A percentile compares a stretch with the other conserved stretches of the same genome.
These are phyloP conservation scores for Aphelenchoides fujianensis DNA, from an alignment of 1,140 invertebrate species.

Conservation along the genomic window DNA sequence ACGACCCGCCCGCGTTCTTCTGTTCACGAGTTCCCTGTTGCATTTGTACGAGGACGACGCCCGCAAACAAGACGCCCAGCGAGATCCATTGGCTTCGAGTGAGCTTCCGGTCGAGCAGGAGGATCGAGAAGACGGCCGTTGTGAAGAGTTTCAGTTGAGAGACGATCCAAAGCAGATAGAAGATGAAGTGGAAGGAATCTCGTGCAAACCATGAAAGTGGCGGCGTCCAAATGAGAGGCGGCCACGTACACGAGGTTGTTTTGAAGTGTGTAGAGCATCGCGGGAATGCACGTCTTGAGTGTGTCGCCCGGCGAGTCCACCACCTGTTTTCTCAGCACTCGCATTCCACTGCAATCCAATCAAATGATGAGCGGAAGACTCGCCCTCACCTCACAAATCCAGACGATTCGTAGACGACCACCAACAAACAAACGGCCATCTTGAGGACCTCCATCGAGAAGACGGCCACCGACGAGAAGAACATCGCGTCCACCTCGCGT, in stretches of 20 bases:
- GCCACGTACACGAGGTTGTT: slow-evolving; percentile 49
- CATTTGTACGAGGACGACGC: slow-evolving; percentile 46
- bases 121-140: slow-evolving; percentile 50
- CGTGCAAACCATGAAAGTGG: slow-evolving; percentile 44
- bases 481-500: slow-evolving; percentile 59
- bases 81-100: slow-evolving; percentile 44
- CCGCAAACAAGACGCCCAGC: slow-evolving; percentile 39
- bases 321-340: slow-evolving; percentile 41
- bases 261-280: slow-evolving; percentile 50
- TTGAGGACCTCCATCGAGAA: slow-evolving; percentile 92
- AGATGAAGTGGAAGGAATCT: neutral
- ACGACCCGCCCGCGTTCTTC: no score
- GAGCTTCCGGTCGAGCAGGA: slow-evolving; percentile 40
- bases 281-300: slow-evolving; percentile 51
- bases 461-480: slow-evolving; percentile 72
- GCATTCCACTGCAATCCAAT: slow-evolving; percentile 21
- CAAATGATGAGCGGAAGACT: slow-evolving; percentile 17
- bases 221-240: slow-evolving; percentile 49
- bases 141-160: slow-evolving; percentile 51
- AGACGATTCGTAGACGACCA: slow-evolving; percentile 77
- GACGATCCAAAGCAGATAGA: slow-evolving; percentile 40
- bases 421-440: slow-evolving; percentile 75
- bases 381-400: slow-evolving; percentile 64
- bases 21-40: slow-evolving; percentile 28
- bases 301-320: slow-evolving; percentile 47